Evolutionary conservation across 2,797 vertebrate species (phyloP), one percentile per base, ranked within the genome.

Genomic region (Acanthiza pusilla): DNA sequence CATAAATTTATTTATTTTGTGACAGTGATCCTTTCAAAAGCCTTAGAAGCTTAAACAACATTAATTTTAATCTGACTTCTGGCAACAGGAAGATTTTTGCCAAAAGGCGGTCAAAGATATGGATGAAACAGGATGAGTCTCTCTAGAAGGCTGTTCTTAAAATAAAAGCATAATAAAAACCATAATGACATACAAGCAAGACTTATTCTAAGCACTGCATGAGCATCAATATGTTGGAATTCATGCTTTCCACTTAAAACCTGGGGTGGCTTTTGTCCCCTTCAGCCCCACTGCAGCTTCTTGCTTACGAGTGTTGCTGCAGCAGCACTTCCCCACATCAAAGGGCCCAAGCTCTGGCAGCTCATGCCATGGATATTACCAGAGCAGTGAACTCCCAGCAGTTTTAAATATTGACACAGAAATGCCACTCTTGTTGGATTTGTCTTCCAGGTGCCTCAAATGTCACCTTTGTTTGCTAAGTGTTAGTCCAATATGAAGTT

Each of bases 1-100:
- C 5, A 1, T 43, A 91, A 88, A 96, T 88, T 87, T 97, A 96
- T 94, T 97, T 95, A 88, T 70, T 92, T 93, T 86, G 85, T 51
- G 68, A 85, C 75, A 76, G 48, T 27, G 58, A 90, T 58, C 57
- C 47, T 93, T 93, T 85, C 53, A 86, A 88, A 47, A 63, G 66
- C 65, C 85, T 89, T 66, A 13, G 51, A 86, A 76, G 51, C 40
- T 91, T 80, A 88, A 93, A 84, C 30, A 87, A 63, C 15, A 34
- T 21, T 45, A 30, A 34, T 32, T 67, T 79, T 27, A 77, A 75
- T 40, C 63, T 50, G 61, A 89, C 72, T 92, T 92, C 73, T 71
- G 68, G 67, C 86, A 89, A 92, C 26, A 86, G 68, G 70, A 87
- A 48, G 38, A 34, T 66, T 87, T 92, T 94, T 77, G 47, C 27